phyloP scores from a whole-genome alignment of 2,888 invertebrate genomes.

The Cerastis leucographa region DNA sequence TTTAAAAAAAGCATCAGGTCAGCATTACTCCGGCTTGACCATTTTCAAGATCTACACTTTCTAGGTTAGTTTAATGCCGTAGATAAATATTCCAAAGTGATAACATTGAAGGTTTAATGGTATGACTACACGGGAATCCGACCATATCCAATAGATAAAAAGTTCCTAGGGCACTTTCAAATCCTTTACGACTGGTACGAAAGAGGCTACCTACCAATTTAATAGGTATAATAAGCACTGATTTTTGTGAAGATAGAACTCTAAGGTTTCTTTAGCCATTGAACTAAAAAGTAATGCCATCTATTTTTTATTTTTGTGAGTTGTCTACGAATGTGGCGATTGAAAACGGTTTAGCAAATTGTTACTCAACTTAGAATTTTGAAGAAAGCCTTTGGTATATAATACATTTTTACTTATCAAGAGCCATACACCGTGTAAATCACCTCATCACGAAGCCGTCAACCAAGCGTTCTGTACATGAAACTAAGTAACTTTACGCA shows the following conservation, averaged over 20 bases:
- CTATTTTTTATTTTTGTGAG: slow-evolving; percentile 2
- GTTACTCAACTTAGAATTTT: background rate
- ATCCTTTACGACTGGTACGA: slow-evolving; percentile 3
- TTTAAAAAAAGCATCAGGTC: no score
- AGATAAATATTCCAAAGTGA: slow-evolving; percentile 38
- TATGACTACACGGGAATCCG: background rate
- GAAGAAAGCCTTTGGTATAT: background rate
- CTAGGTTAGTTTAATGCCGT: background rate
- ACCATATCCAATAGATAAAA: slow-evolving; percentile 18
- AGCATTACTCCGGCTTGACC: background rate
- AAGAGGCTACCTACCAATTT: slow-evolving; percentile 13
- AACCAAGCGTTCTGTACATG: no score
- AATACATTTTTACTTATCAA: background rate
- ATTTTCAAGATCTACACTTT: slow-evolving; percentile 11
- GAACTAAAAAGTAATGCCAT: background rate
- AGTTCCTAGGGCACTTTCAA: slow-evolving; percentile 18
- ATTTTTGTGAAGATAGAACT: background rate
- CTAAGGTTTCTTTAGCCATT: background rate
- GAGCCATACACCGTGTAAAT: no score
- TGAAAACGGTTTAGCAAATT: background rate
- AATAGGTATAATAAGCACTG: slow-evolving; percentile 8
- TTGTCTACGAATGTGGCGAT: background rate
- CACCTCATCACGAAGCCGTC: no score
- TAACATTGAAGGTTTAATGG: slow-evolving; percentile 30
- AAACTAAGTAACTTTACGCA: no score